These are phyloP conservation scores for Petrolisthes cinctipes DNA, from an alignment of 2,888 invertebrate species.

Conservation along the genomic window DNA sequence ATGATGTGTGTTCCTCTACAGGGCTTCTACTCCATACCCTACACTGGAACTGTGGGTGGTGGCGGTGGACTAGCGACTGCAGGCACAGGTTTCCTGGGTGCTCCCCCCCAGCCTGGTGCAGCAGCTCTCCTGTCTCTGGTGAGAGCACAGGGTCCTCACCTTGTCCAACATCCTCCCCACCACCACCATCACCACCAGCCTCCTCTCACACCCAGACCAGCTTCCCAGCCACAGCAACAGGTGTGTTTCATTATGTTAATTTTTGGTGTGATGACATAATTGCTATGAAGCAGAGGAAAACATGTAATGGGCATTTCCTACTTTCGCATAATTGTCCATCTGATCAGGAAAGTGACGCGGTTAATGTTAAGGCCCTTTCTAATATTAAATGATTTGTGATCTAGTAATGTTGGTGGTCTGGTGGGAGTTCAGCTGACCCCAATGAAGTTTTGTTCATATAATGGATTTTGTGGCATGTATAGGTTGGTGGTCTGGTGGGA, in stretches of 20 bases:
- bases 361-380: no score
- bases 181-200: conserved; percentile 32
- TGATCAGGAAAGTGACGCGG: no score
- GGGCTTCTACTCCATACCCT: conserved; percentile 59
- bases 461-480: not conserved
- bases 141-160: conserved; percentile 54
- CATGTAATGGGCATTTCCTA: no score
- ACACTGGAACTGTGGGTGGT: conserved; percentile 46
- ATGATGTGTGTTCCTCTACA: conserved; percentile 15
- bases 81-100: conserved; percentile 50
- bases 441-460: not conserved
- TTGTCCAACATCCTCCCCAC: conserved; percentile 56
- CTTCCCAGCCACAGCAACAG: conserved; percentile 59
- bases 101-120: conserved; percentile 37
- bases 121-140: conserved; percentile 60
- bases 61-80: conserved; percentile 56
- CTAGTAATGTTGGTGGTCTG: not conserved
- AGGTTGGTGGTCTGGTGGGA: conserved; percentile 54
- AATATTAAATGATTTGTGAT: no score
- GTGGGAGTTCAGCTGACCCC: not conserved
- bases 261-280: not conserved
- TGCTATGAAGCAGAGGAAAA: no score
- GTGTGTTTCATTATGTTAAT: conserved; percentile 18
- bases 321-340: no score
- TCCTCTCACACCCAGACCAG: conserved; percentile 49